These are phyloP conservation scores for Eupithecia pulchellata DNA, from an alignment of 2,888 invertebrate species.

Conservation along the genomic window DNA sequence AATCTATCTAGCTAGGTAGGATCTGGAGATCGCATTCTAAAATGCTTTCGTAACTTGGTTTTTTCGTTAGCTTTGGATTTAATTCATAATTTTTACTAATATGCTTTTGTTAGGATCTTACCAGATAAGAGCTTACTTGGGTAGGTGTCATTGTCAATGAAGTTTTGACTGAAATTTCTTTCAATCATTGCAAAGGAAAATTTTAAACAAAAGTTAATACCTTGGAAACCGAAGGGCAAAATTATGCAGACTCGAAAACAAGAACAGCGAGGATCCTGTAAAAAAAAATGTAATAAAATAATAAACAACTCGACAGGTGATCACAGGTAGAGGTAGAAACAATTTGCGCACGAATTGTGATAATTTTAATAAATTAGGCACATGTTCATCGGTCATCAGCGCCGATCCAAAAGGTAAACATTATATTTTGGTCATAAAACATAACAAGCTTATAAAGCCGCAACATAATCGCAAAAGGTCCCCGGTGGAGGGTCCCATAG, in stretches of 20 bases:
- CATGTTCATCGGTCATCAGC: conserved; percentile 53
- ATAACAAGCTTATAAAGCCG: conserved; percentile 83
- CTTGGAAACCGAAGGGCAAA: neutral
- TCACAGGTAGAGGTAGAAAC: conserved; percentile 29
- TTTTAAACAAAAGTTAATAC: neutral
- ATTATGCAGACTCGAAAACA: neutral
- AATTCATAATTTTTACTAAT: too few relatives aligned
- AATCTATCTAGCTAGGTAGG: too few relatives aligned
- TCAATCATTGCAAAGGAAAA: neutral
- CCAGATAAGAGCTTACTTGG: neutral
- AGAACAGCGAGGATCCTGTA: neutral
- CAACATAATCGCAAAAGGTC: conserved; percentile 79
- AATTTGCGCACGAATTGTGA: conserved; percentile 51
- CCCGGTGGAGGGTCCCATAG: conserved; percentile 69
- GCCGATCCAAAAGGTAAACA: conserved; percentile 65
- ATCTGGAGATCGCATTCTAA: neutral
- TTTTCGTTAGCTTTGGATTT: neutral
- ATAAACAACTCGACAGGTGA: conserved; percentile 40
- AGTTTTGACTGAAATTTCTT: too few relatives aligned
- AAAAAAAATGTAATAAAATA: conserved; percentile 12
- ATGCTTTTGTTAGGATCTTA: neutral
- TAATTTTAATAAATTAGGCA: conserved; percentile 58
- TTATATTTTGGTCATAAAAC: conserved; percentile 77
- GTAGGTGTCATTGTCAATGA: neutral
- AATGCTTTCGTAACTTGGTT: neutral